phyloP scores from a whole-genome alignment of 2,797 vertebrate genomes.

The Danionella dracula region DNA sequence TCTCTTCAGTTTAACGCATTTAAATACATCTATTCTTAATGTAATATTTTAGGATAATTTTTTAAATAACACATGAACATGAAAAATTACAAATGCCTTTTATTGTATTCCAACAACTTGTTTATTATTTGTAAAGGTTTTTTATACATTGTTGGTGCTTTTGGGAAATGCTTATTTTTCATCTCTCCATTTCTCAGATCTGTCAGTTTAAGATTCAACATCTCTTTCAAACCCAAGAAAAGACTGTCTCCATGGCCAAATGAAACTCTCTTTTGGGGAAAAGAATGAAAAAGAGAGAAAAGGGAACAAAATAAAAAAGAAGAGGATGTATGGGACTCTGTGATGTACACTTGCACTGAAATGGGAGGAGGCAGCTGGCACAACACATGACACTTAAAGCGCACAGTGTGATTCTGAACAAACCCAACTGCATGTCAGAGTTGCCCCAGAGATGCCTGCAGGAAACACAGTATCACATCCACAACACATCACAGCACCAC shows the following conservation, averaged over 20 bases:
- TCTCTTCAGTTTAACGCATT: too few relatives aligned
- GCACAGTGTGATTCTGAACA: slow-evolving; percentile 53
- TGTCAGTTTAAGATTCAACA: background rate
- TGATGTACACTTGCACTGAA: slow-evolving; percentile 50
- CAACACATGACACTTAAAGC: slow-evolving; percentile 64
- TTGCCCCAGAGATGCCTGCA: background rate
- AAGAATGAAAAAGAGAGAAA: background rate
- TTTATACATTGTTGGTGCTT: too few relatives aligned
- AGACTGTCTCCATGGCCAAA: background rate
- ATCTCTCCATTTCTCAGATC: background rate
- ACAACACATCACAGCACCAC: slow-evolving; percentile 1
- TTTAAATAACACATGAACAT: too few relatives aligned
- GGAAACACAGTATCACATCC: background rate
- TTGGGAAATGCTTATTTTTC: background rate
- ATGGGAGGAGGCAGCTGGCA: slow-evolving; percentile 61
- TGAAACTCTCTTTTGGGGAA: background rate
- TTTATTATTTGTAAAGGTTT: too few relatives aligned
- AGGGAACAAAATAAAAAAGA: background rate
- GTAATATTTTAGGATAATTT: too few relatives aligned
- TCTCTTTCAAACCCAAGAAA: background rate
- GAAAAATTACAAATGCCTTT: too few relatives aligned
- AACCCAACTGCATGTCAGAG: background rate
- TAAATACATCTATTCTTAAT: too few relatives aligned
- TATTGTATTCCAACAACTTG: too few relatives aligned
- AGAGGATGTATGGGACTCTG: slow-evolving; percentile 28